These are phyloP conservation scores for Nymphalis urticae DNA, from an alignment of 2,888 invertebrate genomes.

Conservation along the genomic window DNA sequence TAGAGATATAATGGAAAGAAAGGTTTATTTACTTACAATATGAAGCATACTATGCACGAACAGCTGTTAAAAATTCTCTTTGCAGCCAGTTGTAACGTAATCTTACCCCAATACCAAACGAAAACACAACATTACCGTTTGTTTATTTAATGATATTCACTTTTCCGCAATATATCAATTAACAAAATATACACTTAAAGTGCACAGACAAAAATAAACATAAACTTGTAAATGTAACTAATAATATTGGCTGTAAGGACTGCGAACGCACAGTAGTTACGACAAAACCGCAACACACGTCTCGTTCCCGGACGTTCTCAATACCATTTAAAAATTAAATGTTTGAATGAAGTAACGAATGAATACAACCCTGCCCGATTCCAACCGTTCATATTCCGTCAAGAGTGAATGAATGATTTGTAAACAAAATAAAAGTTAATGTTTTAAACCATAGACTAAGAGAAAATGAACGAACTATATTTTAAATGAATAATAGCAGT, in stretches of 20 bases:
- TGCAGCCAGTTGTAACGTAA: conserved; percentile 47
- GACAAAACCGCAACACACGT: conserved; percentile 65
- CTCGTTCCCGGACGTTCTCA: conserved; percentile 62
- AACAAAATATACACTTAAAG: conserved; percentile 21
- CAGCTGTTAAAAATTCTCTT: conserved; percentile 66
- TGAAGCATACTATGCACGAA: conserved; percentile 75
- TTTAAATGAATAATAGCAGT: neutral
- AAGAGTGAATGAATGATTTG: conserved; percentile 25
- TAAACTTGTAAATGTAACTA: conserved; percentile 16
- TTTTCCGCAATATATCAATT: conserved; percentile 27
- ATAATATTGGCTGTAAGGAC: conserved; percentile 46
- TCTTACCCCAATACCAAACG: conserved; percentile 58
- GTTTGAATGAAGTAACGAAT: conserved; percentile 33
- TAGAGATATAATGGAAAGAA: neutral
- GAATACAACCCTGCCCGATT: conserved; percentile 13
- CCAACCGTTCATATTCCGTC: neutral
- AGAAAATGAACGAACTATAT: conserved; percentile 8
- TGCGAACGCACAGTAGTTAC: conserved; percentile 78
- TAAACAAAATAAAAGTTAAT: conserved; percentile 34
- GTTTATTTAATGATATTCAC: conserved; percentile 50
- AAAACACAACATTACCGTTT: conserved; percentile 69
- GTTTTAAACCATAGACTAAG: conserved; percentile 7
- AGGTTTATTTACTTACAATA: conserved; percentile 65
- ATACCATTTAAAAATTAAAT: conserved; percentile 47
- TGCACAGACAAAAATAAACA: conserved; percentile 32